Percentiles rank a stretch among this genome's conserved stretches.
Conservation (phyloP, 2,797 vertebrate genomes). For the Micropoecilia bifurca region DNA sequence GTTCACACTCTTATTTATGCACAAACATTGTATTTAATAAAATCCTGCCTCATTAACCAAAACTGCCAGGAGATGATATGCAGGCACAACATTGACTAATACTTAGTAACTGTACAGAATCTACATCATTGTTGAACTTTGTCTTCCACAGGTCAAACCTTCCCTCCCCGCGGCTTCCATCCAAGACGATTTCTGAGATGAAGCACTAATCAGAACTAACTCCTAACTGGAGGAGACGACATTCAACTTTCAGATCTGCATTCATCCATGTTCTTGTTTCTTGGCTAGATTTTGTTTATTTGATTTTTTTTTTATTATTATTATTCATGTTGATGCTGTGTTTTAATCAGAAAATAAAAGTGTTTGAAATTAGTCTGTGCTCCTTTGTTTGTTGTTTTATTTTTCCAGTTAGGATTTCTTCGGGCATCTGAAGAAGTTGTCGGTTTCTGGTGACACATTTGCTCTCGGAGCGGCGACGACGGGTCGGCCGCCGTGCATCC, state of each 20-base stretch:
- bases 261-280: slow-evolving; percentile 14
- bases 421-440: slow-evolving; percentile 89
- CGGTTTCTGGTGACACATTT: slow-evolving; percentile 73
- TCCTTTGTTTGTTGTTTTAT: not conserved
- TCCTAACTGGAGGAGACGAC: slow-evolving; percentile 32
- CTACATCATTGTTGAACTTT: not conserved
- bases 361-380: not conserved
- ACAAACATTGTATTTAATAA: not conserved
- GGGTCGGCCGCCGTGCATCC: slow-evolving; percentile 80
- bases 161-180: slow-evolving; percentile 64
- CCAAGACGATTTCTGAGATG: slow-evolving; percentile 90
- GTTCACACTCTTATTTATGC: slow-evolving; percentile 2
- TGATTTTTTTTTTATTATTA: slow-evolving; percentile 33
- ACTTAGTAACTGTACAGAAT: not conserved
- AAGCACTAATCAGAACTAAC: slow-evolving; percentile 72
- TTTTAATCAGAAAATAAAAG: slow-evolving; percentile 85
- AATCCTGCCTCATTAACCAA: not conserved
- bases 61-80: not conserved
- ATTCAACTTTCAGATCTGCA: slow-evolving; percentile 9
- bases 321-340: slow-evolving; percentile 64
- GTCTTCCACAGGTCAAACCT: slow-evolving; percentile 66
- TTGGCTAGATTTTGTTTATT: slow-evolving; percentile 49
- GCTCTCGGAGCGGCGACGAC: slow-evolving; percentile 68
- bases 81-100: not conserved
- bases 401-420: slow-evolving; percentile 50